These are phyloP conservation scores for Ranitomeya variabilis DNA, from an alignment of 2,113 vertebrate species.

Conservation along the genomic window DNA sequence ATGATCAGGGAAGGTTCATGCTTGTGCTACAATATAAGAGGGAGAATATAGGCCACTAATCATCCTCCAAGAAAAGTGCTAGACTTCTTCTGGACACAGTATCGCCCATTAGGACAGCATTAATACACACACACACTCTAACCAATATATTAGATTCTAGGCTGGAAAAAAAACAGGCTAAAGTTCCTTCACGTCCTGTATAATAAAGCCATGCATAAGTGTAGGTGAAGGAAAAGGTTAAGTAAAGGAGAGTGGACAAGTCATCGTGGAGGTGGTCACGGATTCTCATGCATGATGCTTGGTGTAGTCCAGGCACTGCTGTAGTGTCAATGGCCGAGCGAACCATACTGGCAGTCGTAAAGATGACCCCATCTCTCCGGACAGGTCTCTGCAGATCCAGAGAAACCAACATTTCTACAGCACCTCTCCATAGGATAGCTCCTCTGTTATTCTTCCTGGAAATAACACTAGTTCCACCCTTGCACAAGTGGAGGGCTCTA, in stretches of 20 bases:
- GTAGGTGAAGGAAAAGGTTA: background rate
- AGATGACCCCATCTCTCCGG: background rate
- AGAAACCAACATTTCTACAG: background rate
- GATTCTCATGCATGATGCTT: background rate
- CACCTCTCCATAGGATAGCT: background rate
- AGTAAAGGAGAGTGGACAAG: background rate
- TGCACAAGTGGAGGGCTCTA: no score
- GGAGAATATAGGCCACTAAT: background rate
- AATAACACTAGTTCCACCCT: background rate
- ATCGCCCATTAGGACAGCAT: background rate
- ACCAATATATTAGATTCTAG: background rate
- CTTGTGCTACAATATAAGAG: background rate
- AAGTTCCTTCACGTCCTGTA: background rate
- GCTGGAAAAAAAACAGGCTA: background rate
- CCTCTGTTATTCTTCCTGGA: background rate
- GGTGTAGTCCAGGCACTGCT: background rate
- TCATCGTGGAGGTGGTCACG: background rate
- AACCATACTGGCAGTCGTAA: background rate
- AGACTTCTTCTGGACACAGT: background rate
- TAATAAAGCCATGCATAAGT: background rate
- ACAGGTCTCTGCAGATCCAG: background rate
- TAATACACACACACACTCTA: constrained; percentile 9
- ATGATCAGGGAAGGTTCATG: background rate
- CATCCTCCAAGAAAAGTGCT: constrained; percentile 20
- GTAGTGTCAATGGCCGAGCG: background rate